These are phyloP conservation scores for Rhagologus leucostigma DNA, from an alignment of 2,113 vertebrate species.

Conservation along the genomic window DNA sequence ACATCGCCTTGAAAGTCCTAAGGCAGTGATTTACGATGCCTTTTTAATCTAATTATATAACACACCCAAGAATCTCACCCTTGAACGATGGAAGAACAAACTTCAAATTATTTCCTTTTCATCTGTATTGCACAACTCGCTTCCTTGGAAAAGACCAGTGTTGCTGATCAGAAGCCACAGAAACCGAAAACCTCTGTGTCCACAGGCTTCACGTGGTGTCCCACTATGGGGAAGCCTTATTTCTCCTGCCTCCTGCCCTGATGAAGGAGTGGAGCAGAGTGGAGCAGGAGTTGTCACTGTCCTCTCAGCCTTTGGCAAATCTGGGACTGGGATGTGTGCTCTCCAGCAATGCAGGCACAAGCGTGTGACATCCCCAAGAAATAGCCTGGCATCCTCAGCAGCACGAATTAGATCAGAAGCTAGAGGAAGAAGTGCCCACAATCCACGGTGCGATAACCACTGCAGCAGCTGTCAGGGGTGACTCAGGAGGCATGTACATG, in stretches of 20 bases:
- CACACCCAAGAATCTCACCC: not conserved
- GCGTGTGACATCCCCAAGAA: not conserved
- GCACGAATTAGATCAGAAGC: not conserved
- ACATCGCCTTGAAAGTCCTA: not conserved
- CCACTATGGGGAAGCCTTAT: not conserved
- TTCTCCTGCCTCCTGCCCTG: not conserved
- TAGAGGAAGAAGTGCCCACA: not conserved
- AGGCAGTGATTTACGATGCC: not conserved
- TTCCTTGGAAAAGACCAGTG: not conserved
- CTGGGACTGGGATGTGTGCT: rapidly evolving
- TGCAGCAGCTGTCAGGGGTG: rapidly evolving
- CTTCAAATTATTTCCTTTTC: not conserved
- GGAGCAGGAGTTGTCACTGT: rapidly evolving
- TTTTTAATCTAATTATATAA: not conserved
- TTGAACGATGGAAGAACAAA: not conserved
- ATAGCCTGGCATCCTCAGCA: not conserved
- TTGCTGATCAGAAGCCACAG: not conserved
- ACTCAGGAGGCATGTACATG: not conserved
- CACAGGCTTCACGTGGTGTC: not conserved
- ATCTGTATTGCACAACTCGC: not conserved
- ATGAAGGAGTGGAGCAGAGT: not conserved
- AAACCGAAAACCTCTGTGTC: not conserved
- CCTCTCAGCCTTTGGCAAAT: not conserved
- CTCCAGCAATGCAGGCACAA: not conserved
- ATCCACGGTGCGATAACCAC: not conserved